Base-by-base conservation (phyloP, 2,888 invertebrate genomes). In the Latrodectus hesperus region DNA sequence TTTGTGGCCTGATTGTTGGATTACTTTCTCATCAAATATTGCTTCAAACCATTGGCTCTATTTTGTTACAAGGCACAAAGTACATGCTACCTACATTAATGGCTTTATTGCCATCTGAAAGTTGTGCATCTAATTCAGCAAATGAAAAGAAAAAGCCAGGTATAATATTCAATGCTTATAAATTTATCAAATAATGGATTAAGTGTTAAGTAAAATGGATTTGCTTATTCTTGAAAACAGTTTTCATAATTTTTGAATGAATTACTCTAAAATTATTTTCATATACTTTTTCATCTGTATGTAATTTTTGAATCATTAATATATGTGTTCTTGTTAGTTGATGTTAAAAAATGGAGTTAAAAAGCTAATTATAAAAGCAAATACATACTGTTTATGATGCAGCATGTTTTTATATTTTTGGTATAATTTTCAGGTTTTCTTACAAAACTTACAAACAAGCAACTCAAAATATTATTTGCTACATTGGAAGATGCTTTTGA, bases 21-120 rank as follows among this genome's bases (percentile, higher is more conserved):
- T 94, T 98, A 85, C 92, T 98, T 90, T 97, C 98, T 9, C 98
- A 98, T 92, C 98, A 98, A 93, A 96, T 98, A 94, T 93, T 98
- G 79, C 94, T 98, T 55, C 98, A 98, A 93, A 96, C 97, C 80
- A 95, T 98, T 88, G 98, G 97, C 5, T 96, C 96, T 90, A 94
- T 98, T 17, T 93, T 98, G 22, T 94, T 98, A 67, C 96, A 97
- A 91, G 95, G 95, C 4, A 94, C 94, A 0, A 93, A 94, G 16
- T 94, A 95, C 90, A 93, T 95, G 16, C 94, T 95, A 90, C 94
- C 95, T 14, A 94, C 93, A 84, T 90, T 93, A 78, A 92, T 93
- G 14, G 92, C 89, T 12, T 68, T 88, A 12, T 52, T 88, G 17
- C 74, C 89, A 55, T 79, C 79, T 10, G 78, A 78, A 79, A 80